phyloP scores from a whole-genome alignment of 2,797 vertebrate species.

The Limnodromus scolopaceus region DNA sequence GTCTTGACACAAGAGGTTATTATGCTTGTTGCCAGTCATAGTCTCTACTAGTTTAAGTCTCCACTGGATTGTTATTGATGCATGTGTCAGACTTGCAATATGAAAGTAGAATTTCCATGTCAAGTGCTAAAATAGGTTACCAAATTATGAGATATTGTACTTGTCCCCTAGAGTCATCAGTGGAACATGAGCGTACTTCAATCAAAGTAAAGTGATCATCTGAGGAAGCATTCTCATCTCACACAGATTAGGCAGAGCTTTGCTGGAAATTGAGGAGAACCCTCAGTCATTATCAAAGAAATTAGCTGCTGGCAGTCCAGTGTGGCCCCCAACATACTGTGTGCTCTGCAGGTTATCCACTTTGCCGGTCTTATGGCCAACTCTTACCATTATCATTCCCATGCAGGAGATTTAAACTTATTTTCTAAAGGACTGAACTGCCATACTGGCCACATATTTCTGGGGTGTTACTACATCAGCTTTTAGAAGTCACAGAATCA shows the following conservation, averaged over 20 bases:
- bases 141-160: background rate
- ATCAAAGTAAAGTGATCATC: background rate
- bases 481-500: background rate
- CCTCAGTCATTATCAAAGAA: background rate
- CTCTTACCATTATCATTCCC: background rate
- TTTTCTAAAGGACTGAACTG: background rate
- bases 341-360: background rate
- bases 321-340: accelerated
- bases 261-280: background rate
- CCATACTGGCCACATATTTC: background rate
- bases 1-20: background rate
- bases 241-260: background rate
- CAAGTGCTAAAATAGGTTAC: background rate
- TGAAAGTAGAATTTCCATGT: background rate
- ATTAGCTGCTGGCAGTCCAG: background rate
- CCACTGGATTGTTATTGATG: background rate
- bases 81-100: background rate
- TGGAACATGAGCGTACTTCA: background rate
- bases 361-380: background rate
- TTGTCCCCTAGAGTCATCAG: background rate
- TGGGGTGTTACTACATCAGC: background rate
- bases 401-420: background rate
- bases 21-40: background rate
- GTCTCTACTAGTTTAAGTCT: background rate
- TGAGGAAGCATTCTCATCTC: background rate